Evolutionary conservation across 35 echinoderm and acorn worm genomes (phyloP).

Genomic region (Stichopus chloronotus): DNA sequence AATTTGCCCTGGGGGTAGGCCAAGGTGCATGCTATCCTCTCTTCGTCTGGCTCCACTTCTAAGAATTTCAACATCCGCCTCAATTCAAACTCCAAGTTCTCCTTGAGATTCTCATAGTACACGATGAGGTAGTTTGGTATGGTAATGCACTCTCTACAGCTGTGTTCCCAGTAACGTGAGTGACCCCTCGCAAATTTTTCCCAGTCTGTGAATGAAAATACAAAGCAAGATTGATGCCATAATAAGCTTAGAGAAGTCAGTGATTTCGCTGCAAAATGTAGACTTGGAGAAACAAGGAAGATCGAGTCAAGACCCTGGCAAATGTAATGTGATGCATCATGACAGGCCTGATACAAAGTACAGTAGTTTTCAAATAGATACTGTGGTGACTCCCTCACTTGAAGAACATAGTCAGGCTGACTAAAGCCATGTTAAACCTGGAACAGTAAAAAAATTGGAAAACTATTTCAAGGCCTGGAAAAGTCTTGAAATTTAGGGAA

Average conservation of each 20-base stretch:
- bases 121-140: constrained; percentile 57
- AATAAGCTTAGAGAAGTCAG: neutral
- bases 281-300: neutral
- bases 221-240: too few relatives aligned
- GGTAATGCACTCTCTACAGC: constrained; percentile 42
- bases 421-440: too few relatives aligned
- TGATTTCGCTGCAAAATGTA: neutral
- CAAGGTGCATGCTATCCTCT: constrained; percentile 47
- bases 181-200: constrained; percentile 50
- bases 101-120: constrained; percentile 32
- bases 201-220: constrained; percentile 47
- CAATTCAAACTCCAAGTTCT: constrained; percentile 35
- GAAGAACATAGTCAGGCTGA: too few relatives aligned
- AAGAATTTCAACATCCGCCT: constrained; percentile 48
- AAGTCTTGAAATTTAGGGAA: too few relatives aligned
- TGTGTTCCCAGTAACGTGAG: constrained; percentile 54
- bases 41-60: constrained; percentile 42
- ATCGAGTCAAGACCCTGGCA: too few relatives aligned
- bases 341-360: too few relatives aligned
- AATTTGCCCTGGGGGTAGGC: constrained; percentile 44
- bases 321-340: too few relatives aligned
- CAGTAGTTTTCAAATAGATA: too few relatives aligned
- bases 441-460: too few relatives aligned
- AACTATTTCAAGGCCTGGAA: too few relatives aligned
- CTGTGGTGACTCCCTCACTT: too few relatives aligned